Evolutionary conservation across 2,113 vertebrate species (phyloP), one percentile per base, ranked within the genome.

Genomic region (Thomomys bottae): DNA sequence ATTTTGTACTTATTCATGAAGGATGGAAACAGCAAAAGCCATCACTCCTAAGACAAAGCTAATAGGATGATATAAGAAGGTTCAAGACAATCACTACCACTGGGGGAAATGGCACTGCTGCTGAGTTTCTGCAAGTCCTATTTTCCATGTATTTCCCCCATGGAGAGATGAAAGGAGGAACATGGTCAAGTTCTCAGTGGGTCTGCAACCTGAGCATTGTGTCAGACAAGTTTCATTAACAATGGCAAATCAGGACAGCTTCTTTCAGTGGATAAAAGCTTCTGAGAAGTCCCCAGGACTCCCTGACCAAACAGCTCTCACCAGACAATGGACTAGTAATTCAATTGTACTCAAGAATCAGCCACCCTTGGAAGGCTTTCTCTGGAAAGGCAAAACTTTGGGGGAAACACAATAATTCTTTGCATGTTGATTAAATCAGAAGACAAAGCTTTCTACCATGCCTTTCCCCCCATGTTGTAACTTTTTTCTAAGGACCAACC

Each of bases 171-270:
- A 95, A 94, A 95, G 75, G 87, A 80, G 45, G 66, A 15, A 34
- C 59, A 42, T 1, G 77, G 90, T 67, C 76, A 28, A 84, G 84
- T 94, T 95, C 93, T 87, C 96, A 94, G 93, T 89, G 91, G 95
- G 96, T 91, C 76, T 93, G 89, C 79, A 93, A 94, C 81, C 85
- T 72, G 49, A 88, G 87, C 54, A 91, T 93, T 95, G 89, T 95
- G 78, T 80, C 36, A 63, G 34, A 72, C 87, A 87, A 94, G 70
- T 92, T 88, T 94, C 89, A 94, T 94, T 89, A 93, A 97, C 95
- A 97, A 95, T 92, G 89, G 87, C 73, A 96, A 97, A 96, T 96
- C 95, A 96, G 92, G 87, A 96, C 84, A 92, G 87, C 92, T 89
- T 92, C 82, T 95, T 94, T 94, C 84, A 97, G 92, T 95, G 91